Conservation (phyloP, 2,113 vertebrate genomes). For the Carassius gibelio region DNA sequence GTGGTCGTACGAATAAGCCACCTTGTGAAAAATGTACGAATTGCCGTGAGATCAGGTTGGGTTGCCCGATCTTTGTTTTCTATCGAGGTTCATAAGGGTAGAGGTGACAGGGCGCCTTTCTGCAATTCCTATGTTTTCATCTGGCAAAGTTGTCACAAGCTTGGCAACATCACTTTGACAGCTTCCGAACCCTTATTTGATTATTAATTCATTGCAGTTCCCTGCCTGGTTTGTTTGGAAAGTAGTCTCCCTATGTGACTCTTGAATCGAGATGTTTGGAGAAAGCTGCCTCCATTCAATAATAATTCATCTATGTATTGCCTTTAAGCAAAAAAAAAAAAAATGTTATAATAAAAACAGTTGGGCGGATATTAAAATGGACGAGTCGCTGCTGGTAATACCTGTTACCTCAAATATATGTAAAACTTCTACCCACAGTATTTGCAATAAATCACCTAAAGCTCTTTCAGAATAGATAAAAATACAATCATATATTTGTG, state of each 20-base stretch:
- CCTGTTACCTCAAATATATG: conserved; percentile 40
- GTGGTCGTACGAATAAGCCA: too few relatives aligned
- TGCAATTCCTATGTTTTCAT: conserved; percentile 48
- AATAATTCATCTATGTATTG: background rate
- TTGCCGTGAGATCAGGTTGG: background rate
- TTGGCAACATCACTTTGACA: conserved; percentile 60
- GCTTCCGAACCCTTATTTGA: conserved; percentile 69
- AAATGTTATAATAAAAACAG: conserved; percentile 36
- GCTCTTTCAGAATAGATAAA: conserved; percentile 71
- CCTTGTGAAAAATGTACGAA: too few relatives aligned
- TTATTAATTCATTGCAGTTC: conserved; percentile 87
- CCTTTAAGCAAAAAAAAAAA: conserved; percentile 28
- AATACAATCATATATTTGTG: conserved; percentile 77
- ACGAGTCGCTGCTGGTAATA: conserved; percentile 14
- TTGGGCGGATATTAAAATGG: conserved; percentile 19
- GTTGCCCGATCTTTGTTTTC: conserved; percentile 36
- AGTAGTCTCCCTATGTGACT: conserved; percentile 53
- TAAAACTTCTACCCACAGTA: conserved; percentile 29
- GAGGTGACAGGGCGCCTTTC: conserved; percentile 30
- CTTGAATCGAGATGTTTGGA: background rate
- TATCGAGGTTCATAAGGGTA: conserved; percentile 24
- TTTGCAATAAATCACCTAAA: conserved; percentile 46
- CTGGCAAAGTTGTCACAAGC: conserved; percentile 79
- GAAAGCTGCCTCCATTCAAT: too few relatives aligned
- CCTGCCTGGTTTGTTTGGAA: conserved; percentile 41